These are phyloP conservation scores for Oxytorus armatus DNA, from an alignment of 2,888 invertebrate species.

Conservation along the genomic window DNA sequence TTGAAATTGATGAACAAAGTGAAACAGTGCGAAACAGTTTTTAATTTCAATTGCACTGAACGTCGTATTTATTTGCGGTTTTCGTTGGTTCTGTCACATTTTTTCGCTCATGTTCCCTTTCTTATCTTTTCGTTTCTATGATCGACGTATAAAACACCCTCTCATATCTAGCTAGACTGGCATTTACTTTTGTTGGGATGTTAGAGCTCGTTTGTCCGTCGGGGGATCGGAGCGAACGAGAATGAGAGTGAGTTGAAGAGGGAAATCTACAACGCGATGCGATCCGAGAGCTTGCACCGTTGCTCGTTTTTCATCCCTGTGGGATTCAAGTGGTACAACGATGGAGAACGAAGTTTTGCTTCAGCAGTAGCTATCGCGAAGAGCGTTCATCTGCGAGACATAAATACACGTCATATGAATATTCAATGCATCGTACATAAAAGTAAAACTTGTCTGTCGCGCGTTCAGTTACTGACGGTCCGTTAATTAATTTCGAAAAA, in stretches of 20 bases:
- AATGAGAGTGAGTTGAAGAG: not conserved
- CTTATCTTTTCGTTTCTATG: slow-evolving; percentile 14
- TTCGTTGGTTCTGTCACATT: slow-evolving; percentile 6
- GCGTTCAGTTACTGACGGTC: too few species aligned
- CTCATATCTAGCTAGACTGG: slow-evolving; percentile 10
- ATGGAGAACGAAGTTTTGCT: not conserved
- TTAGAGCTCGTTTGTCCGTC: slow-evolving; percentile 14
- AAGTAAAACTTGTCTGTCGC: too few species aligned
- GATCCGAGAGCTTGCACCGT: slow-evolving; percentile 36
- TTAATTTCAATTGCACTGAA: slow-evolving; percentile 36
- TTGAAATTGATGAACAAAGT: too few species aligned
- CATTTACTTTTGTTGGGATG: slow-evolving; percentile 29
- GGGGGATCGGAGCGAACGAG: slow-evolving; percentile 5
- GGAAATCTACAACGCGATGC: slow-evolving; percentile 25
- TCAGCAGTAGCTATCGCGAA: not conserved
- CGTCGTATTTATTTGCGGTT: slow-evolving; percentile 25
- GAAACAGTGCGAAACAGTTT: not conserved
- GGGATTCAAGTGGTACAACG: slow-evolving; percentile 8
- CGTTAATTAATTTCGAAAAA: too few species aligned
- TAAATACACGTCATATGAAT: too few species aligned
- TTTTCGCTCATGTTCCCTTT: not conserved
- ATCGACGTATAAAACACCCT: slow-evolving; percentile 7
- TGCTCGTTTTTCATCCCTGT: slow-evolving; percentile 7
- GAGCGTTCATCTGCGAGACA: too few species aligned
- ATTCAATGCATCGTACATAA: too few species aligned